phyloP scores from a whole-genome alignment of 92 coral and sea anemone species.

The Parazoanthus atlanticus region DNA sequence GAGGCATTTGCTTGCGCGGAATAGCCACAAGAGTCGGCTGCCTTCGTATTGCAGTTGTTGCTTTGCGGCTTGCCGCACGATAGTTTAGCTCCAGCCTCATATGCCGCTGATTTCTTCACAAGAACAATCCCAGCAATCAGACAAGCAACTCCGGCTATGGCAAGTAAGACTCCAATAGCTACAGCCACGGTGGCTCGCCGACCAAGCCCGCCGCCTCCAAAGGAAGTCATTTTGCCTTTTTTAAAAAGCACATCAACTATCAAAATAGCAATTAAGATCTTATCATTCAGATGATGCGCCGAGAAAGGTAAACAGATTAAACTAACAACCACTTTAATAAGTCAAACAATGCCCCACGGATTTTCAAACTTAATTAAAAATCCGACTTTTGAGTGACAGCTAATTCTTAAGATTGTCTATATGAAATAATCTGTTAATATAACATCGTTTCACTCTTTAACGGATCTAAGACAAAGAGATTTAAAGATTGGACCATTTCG shows the following conservation, averaged over 20 bases:
- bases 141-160: conserved; percentile 18
- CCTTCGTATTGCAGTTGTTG: conserved; percentile 8
- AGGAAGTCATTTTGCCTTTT: conserved; percentile 4
- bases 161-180: conserved; percentile 14
- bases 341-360: not conserved
- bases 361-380: conserved; percentile 19
- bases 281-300: not conserved
- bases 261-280: not conserved
- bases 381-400: not conserved
- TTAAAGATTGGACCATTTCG: too few relatives aligned
- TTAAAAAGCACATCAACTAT: not conserved
- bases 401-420: not conserved
- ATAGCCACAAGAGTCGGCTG: conserved; percentile 46
- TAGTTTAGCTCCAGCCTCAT: not conserved
- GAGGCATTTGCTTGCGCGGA: conserved; percentile 67
- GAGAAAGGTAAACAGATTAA: not conserved
- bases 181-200: conserved; percentile 9
- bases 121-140: conserved; percentile 28
- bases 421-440: not conserved
- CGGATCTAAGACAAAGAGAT: too few relatives aligned
- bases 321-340: not conserved
- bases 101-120: not conserved
- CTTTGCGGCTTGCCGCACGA: not conserved
- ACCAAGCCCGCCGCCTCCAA: not conserved
- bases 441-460: not conserved